A percentile compares a stretch with the other conserved stretches of the same genome.
Evolutionary conservation across 2,113 vertebrate genomes (phyloP).

Genomic region (Cariama cristata): DNA sequence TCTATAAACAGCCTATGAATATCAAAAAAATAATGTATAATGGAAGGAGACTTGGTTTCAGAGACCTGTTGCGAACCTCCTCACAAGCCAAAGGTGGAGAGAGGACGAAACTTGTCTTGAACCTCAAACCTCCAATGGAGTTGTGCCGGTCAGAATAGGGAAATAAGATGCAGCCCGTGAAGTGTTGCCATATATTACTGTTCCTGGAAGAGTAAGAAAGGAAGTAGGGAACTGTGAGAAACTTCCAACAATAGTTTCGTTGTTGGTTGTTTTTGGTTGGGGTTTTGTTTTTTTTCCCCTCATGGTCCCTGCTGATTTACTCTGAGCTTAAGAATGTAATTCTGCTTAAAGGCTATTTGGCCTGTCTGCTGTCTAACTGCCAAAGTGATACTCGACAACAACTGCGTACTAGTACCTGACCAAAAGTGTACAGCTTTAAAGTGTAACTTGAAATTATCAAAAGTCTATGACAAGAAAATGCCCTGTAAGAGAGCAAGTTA

Average conservation of each 20-base stretch:
- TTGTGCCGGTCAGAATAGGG: background rate
- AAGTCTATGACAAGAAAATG: background rate
- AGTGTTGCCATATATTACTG: background rate
- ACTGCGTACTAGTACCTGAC: background rate
- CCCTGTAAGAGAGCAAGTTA: background rate
- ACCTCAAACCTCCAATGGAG: background rate
- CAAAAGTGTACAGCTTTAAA: background rate
- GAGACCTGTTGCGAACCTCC: background rate
- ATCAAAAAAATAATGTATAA: background rate
- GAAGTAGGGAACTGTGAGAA: background rate
- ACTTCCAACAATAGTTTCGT: background rate
- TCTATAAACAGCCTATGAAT: background rate
- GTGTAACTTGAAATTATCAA: background rate
- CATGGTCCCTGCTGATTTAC: background rate
- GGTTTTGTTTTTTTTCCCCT: background rate
- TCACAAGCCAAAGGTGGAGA: background rate
- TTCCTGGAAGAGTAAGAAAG: background rate
- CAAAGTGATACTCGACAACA: background rate
- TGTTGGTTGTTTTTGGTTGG: background rate
- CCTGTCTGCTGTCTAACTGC: background rate
- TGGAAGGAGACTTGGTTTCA: background rate
- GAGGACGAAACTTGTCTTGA: background rate
- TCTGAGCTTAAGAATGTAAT: background rate
- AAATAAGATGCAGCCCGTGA: background rate
- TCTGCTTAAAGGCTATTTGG: background rate